Conservation (phyloP, 2,113 vertebrate species). For the Tupaia chinensis region DNA sequence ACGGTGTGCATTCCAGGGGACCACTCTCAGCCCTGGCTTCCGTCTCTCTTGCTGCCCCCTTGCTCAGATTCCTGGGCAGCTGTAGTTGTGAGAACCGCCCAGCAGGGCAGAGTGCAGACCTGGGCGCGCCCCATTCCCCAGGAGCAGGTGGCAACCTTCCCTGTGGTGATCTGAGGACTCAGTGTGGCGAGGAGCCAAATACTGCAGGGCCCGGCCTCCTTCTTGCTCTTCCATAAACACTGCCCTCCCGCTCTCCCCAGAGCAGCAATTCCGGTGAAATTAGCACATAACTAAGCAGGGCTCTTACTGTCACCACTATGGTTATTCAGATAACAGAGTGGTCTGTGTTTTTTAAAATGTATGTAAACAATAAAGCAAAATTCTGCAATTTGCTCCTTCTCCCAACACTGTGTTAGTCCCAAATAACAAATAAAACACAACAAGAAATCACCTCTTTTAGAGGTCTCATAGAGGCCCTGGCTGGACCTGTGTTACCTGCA, state of each 20-base stretch:
- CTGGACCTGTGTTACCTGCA: fast-evolving
- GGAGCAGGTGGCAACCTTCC: no score
- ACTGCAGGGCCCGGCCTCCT: fast-evolving
- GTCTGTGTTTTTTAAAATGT: neutral
- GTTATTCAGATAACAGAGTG: neutral
- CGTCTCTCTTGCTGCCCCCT: no score
- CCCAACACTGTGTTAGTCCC: neutral
- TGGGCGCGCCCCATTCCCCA: fast-evolving
- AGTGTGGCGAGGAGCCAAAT: neutral
- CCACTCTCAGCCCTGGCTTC: neutral
- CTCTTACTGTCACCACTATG: neutral
- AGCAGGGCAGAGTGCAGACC: neutral
- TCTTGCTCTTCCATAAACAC: fast-evolving
- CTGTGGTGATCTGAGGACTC: neutral
- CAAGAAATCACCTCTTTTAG: no score
- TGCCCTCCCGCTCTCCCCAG: neutral
- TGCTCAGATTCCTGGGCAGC: neutral
- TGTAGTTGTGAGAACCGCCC: fast-evolving
- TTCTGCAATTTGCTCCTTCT: neutral
- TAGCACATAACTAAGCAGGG: fast-evolving
- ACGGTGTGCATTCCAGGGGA: neutral
- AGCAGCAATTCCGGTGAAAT: fast-evolving
- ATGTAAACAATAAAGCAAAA: neutral
- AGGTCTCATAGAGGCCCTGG: neutral
- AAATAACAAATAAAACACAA: neutral